Evolutionary conservation across 1,140 invertebrate species (phyloP), one percentile per base, ranked within the genome.

Genomic region (Sinella curviseta): DNA sequence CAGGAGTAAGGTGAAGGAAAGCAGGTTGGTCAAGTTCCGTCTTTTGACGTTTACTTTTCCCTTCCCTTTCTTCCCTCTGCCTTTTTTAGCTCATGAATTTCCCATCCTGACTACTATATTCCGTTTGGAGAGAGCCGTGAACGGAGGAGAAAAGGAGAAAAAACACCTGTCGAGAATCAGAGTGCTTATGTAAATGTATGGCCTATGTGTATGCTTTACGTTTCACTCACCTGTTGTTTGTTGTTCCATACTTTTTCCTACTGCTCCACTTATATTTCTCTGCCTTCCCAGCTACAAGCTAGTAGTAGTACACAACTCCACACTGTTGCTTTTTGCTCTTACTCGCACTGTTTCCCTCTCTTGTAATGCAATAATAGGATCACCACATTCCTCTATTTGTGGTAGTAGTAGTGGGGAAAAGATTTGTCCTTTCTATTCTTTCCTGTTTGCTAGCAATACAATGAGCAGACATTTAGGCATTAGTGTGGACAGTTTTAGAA

Each of bases 141-240:
- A 70, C 8, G n/a, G 12, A 70, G 65, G 14, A 24, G 31, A 33
- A 70, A 70, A 70, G 65, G 31, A 70, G 24, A 60, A 60, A 65
- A 70, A 70, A 70, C 65, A 70, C 65, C 65, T 70, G 65, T 70
- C 65, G 65, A 26, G 24, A n/a, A n/a, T 26, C 26, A 8, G 2
- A 1, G 3, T 70, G 65, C 65, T 70, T 70, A 70, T 70, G 65
- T 70, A 70, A 70, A 70, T 70, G 65, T 24, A 70, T 70, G 65
- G 31, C 2, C 8, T 70, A 24, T 3, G 65, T 48, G n/a, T n/a
- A n/a, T n/a, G n/a, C n/a, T 60, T 60, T 60, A 12, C 39, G 12
- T 70, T 70, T 70, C 31, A 70, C 65, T 70, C 65, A 70, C 65
- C 65, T 70, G 65, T 70, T 70, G 65, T 70, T 70, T 70, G 65